A percentile compares a stretch with the other conserved stretches of the same genome.
Conservation (phyloP, 2,797 vertebrate species). For the Crypturellus tataupa region DNA sequence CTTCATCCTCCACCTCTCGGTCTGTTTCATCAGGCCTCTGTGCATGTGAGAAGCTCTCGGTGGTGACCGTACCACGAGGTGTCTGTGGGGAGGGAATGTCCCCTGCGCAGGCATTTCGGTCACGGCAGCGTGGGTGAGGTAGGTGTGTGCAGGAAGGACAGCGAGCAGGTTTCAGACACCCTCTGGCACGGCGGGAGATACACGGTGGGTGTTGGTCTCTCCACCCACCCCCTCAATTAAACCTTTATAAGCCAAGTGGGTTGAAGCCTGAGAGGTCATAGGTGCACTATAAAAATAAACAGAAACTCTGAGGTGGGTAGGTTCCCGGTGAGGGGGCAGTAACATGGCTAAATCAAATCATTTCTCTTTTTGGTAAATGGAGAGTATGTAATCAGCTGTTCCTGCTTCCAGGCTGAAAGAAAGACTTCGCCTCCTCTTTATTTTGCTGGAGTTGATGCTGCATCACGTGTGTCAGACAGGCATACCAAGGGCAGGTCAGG, state of each 20-base stretch:
- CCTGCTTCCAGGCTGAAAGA: not conserved
- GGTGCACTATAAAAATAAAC: slow-evolving; percentile 54
- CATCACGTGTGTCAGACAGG: not conserved
- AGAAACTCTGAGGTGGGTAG: not conserved
- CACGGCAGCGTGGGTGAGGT: slow-evolving; percentile 7
- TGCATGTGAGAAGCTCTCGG: not conserved
- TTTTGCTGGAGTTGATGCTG: accelerated
- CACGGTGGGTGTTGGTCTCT: not conserved
- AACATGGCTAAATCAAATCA: slow-evolving; percentile 24
- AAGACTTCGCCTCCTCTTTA: not conserved
- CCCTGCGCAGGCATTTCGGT: not conserved
- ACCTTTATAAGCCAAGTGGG: slow-evolving; percentile 51
- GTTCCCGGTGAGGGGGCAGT: not conserved
- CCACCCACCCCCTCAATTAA: not conserved
- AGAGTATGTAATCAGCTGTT: not conserved
- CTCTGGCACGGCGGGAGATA: not conserved
- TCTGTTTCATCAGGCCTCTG: not conserved
- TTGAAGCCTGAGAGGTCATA: not conserved
- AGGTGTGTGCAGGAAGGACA: not conserved
- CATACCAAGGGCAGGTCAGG: not conserved
- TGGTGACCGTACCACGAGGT: accelerated
- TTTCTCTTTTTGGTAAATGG: slow-evolving; percentile 17
- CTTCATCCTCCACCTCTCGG: not conserved
- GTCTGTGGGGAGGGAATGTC: not conserved
- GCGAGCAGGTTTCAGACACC: not conserved